Evolutionary conservation across 2,888 invertebrate genomes (phyloP).

Genomic region (Gari tellinella): DNA sequence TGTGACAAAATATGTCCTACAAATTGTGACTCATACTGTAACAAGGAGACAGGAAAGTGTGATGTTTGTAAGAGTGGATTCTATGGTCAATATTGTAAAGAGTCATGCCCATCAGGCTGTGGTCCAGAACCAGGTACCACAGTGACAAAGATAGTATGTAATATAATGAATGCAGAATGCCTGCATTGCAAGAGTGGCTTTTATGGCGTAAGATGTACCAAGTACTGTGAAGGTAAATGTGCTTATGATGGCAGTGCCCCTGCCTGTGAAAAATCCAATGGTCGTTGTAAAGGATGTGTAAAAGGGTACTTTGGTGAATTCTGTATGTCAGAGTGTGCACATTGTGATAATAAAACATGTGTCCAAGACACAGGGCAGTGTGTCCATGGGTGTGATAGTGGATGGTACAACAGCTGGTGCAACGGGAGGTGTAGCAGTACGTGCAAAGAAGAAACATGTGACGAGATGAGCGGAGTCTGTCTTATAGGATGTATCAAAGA

Average conservation of each 20-base stretch:
- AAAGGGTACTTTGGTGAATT: slow-evolving; percentile 25
- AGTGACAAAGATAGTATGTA: slow-evolving; percentile 7
- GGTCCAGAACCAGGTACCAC: slow-evolving; percentile 19
- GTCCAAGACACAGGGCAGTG: slow-evolving; percentile 36
- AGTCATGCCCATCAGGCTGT: slow-evolving; percentile 42
- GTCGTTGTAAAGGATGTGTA: slow-evolving; percentile 20
- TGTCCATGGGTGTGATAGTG: slow-evolving; percentile 28
- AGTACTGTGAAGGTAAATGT: slow-evolving; percentile 23
- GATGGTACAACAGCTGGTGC: slow-evolving; percentile 40
- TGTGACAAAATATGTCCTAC: slow-evolving; percentile 25
- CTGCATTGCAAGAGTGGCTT: slow-evolving; percentile 28
- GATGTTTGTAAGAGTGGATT: slow-evolving; percentile 30
- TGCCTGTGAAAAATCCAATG: slow-evolving; percentile 21
- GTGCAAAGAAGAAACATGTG: slow-evolving; percentile 36
- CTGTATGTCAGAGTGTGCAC: slow-evolving; percentile 21
- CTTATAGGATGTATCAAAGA: slow-evolving; percentile 29
- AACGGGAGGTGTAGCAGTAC: slow-evolving; percentile 28
- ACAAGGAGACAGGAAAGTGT: slow-evolving; percentile 32
- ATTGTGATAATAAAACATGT: slow-evolving; percentile 31
- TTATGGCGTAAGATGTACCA: slow-evolving; percentile 22
- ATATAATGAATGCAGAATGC: slow-evolving; percentile 33
- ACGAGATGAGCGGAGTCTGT: slow-evolving; percentile 28
- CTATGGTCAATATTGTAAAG: slow-evolving; percentile 32
- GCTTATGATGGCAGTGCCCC: background rate
- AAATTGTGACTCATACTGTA: slow-evolving; percentile 23